phyloP scores from a whole-genome alignment of 2,113 vertebrate genomes.

The Mus spicilegus region DNA sequence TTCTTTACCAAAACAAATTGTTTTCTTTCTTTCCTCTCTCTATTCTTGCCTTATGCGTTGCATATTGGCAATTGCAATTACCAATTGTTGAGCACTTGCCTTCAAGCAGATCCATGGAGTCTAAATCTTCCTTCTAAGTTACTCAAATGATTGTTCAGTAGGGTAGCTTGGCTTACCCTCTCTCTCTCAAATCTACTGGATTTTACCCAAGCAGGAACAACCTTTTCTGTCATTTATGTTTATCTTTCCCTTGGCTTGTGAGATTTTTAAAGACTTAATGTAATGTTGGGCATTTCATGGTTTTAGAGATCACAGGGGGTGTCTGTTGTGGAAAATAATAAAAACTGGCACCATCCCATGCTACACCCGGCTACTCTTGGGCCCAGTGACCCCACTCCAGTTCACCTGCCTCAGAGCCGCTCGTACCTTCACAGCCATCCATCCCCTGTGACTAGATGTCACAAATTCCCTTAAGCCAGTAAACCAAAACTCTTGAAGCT shows the following conservation, averaged over 20 bases:
- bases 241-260: not conserved
- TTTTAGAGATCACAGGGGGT: not conserved
- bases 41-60: not conserved
- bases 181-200: not conserved
- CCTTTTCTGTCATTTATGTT: not conserved
- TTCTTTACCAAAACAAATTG: not conserved
- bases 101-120: no score
- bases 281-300: not conserved
- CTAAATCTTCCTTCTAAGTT: not conserved
- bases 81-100: not conserved
- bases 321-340: not conserved
- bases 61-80: not conserved
- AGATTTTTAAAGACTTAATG: conserved; percentile 2
- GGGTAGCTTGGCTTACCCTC: not conserved
- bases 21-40: no score
- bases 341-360: no score
- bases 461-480: no score
- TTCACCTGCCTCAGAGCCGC: no score
- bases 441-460: no score
- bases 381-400: no score
- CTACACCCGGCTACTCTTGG: no score
- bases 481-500: no score
- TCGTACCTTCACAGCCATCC: no score
- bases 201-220: not conserved
- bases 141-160: not conserved